These are phyloP conservation scores for Edolisoma coerulescens DNA, from an alignment of 2,113 vertebrate genomes.

Conservation along the genomic window DNA sequence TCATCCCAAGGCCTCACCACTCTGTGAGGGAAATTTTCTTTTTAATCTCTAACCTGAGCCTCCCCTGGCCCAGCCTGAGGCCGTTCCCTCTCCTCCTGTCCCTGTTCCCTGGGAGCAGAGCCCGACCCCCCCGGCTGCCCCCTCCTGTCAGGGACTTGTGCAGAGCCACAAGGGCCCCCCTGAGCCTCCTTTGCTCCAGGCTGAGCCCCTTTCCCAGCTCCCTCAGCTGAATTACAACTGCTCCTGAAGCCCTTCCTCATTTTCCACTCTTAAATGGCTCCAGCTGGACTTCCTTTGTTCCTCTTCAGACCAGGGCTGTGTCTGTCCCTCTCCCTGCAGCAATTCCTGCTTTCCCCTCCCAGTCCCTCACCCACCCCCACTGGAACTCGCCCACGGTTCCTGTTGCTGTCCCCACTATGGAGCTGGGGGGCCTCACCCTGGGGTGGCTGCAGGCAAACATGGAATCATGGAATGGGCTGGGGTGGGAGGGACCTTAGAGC, in stretches of 20 bases:
- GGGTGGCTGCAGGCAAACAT: neutral
- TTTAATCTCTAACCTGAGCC: neutral
- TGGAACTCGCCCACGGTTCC: rapidly evolving
- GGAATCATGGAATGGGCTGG: neutral
- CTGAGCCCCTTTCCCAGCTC: neutral
- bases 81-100: neutral
- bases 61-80: neutral
- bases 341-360: neutral
- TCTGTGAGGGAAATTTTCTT: neutral
- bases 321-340: neutral
- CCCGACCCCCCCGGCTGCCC: neutral
- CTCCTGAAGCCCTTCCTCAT: neutral
- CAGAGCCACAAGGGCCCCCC: neutral
- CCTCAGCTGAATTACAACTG: neutral
- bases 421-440: neutral
- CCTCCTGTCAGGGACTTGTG: neutral
- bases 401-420: neutral
- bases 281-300: neutral
- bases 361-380: neutral
- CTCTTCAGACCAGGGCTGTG: neutral
- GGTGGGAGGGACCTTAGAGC: rapidly evolving
- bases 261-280: neutral
- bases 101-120: neutral
- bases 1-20: rapidly evolving
- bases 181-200: neutral